Evolutionary conservation across 2,113 vertebrate species (phyloP), one percentile per base, ranked within the genome.

Genomic region (Tragelaphus buxtoni): DNA sequence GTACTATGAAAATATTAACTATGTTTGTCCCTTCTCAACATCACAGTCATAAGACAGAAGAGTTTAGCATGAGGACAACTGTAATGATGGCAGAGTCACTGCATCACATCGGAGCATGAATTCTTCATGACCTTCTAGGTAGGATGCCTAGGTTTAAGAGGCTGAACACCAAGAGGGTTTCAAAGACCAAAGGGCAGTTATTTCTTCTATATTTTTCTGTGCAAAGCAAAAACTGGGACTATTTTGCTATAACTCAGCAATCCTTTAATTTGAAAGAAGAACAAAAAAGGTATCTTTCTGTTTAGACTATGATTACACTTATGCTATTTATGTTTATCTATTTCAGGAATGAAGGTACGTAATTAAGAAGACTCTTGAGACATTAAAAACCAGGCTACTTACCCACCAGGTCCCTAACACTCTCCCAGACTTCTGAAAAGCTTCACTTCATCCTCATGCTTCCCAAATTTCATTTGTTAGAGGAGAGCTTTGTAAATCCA

Each of bases 121-220:
- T 22, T 96, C 88, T 79, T 95, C 82, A 87, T 69, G 91, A 81
- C 61, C 16, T 8, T 53, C 22, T 69, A 93, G 76, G 55, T 26
- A 47, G 88, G 72, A 91, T 22, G 79, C 35, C n/a, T 88, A 32
- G 14, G n/a, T 88, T 74, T 77, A 80, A 63, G 79, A 45, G 86
- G 30, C 1, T 11, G 0, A 88, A 63, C 30, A 3, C 7, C n/a
- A 81, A 2, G 0, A 35, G 39, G 9, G 26, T 32, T 69, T 81
- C 74, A 74, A 65, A 95, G 86, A 93, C n/a, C 42, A 90, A 91
- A 96, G 63, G 32, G 65, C 35, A 96, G 91, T 69, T 1, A 89
- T 6, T 53, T 3, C 8, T n/a, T 55, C 88, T 65, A 24, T 35
- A 39, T 83, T 89, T 95, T 89, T 82, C 72, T 74, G 32, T 74